Evolutionary conservation across 2,797 vertebrate species (phyloP), one percentile per base, ranked within the genome.

Genomic region (Enteromius radiatus): DNA sequence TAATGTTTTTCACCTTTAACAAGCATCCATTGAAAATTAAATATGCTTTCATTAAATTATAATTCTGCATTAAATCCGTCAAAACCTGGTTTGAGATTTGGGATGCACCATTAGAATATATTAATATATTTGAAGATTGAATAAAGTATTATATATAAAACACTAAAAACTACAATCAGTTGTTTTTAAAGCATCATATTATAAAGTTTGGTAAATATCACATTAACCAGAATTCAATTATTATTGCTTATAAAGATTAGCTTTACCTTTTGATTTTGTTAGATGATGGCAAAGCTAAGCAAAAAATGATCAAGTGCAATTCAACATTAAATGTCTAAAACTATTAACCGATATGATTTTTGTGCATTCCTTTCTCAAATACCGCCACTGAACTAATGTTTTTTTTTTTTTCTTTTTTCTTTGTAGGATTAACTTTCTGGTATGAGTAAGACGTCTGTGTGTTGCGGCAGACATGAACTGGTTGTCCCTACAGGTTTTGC

Each of bases 401-500:
- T 59, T 84, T 56, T 12, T 10, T 41, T 45, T 73, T 15, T 43
- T 59, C 84, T 56, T 12, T 10, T 41, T 45, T 73, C 43, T 73
- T 21, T n/a, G n/a, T 65, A 74, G 70, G 31, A 52, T 5, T 38
- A 2, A 19, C 63, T 28, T 0, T 23, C 78, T 52, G 12, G 54
- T 41, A 26, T 86, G 67, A 59, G 80, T 33, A 49, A 65, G n/a
- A 71, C 68, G 38, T 1, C 4, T 47, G 12, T 21, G 8, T 74
- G 10, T 77, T 12, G 70, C 80, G 71, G 76, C 78, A 71, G 74
- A 80, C 49, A 98, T 98, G 97, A 98, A 98, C 90, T 99, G 98
- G 98, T 84, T 71, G 0, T 47, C 81, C 4, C 90, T 98, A 0
- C 79, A 98, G 89, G 85, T 41, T 1, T 92, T 98, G 49, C 87